phyloP scores from a whole-genome alignment of 1,140 invertebrate genomes.

The Pseudoatta argentina region DNA sequence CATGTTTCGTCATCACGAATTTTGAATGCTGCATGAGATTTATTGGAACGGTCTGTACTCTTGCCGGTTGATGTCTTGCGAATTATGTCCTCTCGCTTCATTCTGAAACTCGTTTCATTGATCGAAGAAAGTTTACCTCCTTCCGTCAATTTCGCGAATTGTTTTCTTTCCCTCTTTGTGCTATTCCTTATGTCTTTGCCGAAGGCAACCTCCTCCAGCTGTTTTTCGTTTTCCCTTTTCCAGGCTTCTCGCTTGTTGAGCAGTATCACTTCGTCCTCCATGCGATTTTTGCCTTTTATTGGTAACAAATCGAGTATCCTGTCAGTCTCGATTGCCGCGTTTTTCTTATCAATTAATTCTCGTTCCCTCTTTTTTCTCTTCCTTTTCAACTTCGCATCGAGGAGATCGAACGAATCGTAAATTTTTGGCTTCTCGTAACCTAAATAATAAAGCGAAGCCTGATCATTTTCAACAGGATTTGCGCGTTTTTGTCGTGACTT shows the following conservation, averaged over 20 bases:
- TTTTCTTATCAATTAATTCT: conserved; percentile 13
- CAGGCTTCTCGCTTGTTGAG: conserved; percentile 76
- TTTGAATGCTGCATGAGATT: background rate
- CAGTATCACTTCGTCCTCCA: conserved; percentile 74
- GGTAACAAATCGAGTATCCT: conserved; percentile 47
- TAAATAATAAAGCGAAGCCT: conserved; percentile 56
- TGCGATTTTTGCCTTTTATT: conserved; percentile 66
- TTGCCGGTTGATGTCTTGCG: background rate
- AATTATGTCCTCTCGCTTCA: conserved; percentile 10
- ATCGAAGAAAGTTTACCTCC: conserved; percentile 11
- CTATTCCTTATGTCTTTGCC: conserved; percentile 74
- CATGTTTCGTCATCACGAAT: background rate
- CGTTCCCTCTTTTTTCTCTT: background rate
- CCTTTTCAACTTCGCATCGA: conserved; percentile 4
- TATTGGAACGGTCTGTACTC: background rate
- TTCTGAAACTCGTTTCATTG: background rate
- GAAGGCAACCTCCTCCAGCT: conserved; percentile 76
- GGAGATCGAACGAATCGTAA: conserved; percentile 52
- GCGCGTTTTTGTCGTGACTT: conserved; percentile 67
- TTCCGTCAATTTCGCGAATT: conserved; percentile 65
- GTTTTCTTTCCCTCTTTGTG: conserved; percentile 42
- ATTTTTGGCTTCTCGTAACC: conserved; percentile 71
- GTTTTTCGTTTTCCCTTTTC: conserved; percentile 70
- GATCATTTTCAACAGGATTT: conserved; percentile 47
- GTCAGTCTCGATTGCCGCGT: background rate